Percentiles rank a stretch among this genome's conserved stretches.
phyloP scores from a whole-genome alignment of 2,888 invertebrate species.

The Macrosiphum euphorbiae region DNA sequence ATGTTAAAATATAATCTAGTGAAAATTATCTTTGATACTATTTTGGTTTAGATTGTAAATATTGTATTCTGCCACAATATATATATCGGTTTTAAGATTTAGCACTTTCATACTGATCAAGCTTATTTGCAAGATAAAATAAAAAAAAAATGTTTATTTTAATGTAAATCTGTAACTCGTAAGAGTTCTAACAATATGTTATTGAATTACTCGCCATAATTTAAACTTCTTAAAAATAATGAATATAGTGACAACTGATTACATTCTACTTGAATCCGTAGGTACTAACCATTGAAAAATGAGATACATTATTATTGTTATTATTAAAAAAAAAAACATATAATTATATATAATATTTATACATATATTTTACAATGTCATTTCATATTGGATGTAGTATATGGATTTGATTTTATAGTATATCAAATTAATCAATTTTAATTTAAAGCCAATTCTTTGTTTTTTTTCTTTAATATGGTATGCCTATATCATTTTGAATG shows the following conservation, averaged over 20 bases:
- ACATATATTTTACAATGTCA: not conserved
- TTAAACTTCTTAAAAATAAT: not conserved
- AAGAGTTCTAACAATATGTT: not conserved
- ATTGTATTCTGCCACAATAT: not conserved
- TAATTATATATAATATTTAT: not conserved
- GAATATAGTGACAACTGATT: not conserved
- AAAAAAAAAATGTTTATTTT: not conserved
- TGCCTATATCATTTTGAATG: not conserved
- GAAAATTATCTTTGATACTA: not conserved
- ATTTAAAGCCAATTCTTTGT: not conserved
- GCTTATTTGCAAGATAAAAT: not conserved
- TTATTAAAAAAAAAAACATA: not conserved
- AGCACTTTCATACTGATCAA: not conserved
- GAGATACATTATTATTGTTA: not conserved
- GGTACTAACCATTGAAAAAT: not conserved
- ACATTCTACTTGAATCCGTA: not conserved
- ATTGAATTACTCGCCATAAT: not conserved
- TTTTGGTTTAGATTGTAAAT: not conserved
- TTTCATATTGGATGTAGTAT: not conserved
- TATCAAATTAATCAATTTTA: not conserved
- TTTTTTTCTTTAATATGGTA: not conserved
- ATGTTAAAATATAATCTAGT: not conserved
- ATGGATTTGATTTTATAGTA: too few relatives aligned
- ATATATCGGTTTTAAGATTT: not conserved
- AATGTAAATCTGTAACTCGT: not conserved